Base-by-base conservation (phyloP, 2,888 invertebrate genomes). In the Caenorhabditis sp. region DNA sequence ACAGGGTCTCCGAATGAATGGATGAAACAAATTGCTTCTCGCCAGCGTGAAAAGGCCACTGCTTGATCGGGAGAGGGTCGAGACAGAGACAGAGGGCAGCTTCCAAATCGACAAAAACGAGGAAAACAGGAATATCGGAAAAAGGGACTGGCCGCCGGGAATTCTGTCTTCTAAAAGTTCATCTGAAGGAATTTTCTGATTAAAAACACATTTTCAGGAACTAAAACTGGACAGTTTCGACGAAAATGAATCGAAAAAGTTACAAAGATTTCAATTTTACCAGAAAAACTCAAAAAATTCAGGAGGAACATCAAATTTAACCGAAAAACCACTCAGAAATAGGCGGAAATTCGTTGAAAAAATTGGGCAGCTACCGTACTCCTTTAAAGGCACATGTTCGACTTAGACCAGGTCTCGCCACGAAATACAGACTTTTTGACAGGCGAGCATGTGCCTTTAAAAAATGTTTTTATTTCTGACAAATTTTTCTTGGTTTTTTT, bases 11-110 rank as follows among this genome's bases (percentile, higher is more conserved):
- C 31, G 28, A 76, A 76, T 66, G 54, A 73, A 59, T 77, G 54
- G 61, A 77, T 82, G 75, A 81, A 69, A 75, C 63, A 75, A 44
- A 70, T 70, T 75, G 31, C 31, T 31, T 31, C n/a, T 19, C 47
- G 19, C 22, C 26, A 41, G 44, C 64, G 73, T 64, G 64, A 64
- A 74, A 44, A 56, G 74, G 41, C n/a, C n/a, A n/a, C 26, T 54
- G 56, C 49, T 58, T 22, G n/a, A 58, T 12, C n/a, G 28, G 56
- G n/a, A 44, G 5, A 1, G 31, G 38, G 59, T 19, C 19, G 38
- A 51, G 59, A 14, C n/a, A 19, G 38, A 10, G n/a, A 19, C 26
- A 16, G 28, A 19, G 35, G 28, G 14, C 10, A 31, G 49, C 76
- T 76, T 76, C 76, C 68, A 49, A 77, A 77, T 69, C 68, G 69